Evolutionary conservation across 2,797 vertebrate species (phyloP).

Genomic region (Myotis vivesi): DNA sequence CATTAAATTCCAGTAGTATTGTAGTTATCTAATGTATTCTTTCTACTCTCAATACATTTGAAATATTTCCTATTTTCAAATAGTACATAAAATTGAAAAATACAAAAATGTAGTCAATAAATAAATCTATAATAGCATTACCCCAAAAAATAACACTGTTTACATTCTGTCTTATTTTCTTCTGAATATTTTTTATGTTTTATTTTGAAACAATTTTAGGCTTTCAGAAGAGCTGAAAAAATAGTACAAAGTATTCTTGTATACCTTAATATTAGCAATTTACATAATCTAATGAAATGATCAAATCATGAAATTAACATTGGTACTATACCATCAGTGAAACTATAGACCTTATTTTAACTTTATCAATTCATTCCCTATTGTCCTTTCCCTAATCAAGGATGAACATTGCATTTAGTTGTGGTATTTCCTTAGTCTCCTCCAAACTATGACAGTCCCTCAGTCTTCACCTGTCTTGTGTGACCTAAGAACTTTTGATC

Average conservation of each 20-base stretch:
- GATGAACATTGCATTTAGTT: background rate
- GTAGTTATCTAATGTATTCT: background rate
- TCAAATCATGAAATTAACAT: constrained; percentile 3
- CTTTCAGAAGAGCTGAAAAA: background rate
- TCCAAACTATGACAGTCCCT: background rate
- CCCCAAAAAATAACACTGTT: background rate
- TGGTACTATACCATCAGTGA: background rate
- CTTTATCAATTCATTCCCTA: background rate
- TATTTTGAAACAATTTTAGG: background rate
- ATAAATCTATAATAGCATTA: background rate
- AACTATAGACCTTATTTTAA: background rate
- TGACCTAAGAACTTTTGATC: background rate
- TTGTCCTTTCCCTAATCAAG: background rate
- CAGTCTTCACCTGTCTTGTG: background rate
- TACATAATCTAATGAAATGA: background rate
- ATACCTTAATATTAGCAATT: background rate
- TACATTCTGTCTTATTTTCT: background rate
- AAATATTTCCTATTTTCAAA: constrained; percentile 49
- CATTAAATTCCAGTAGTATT: background rate
- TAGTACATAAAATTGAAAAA: background rate
- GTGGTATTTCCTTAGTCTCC: background rate
- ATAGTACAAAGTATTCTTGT: background rate
- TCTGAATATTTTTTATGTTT: background rate
- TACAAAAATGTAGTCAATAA: background rate
- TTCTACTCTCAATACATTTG: background rate